A percentile compares a stretch with the other conserved stretches of the same genome.
Conservation (phyloP, 2,113 vertebrate genomes). For the Pyrgilauda ruficollis region DNA sequence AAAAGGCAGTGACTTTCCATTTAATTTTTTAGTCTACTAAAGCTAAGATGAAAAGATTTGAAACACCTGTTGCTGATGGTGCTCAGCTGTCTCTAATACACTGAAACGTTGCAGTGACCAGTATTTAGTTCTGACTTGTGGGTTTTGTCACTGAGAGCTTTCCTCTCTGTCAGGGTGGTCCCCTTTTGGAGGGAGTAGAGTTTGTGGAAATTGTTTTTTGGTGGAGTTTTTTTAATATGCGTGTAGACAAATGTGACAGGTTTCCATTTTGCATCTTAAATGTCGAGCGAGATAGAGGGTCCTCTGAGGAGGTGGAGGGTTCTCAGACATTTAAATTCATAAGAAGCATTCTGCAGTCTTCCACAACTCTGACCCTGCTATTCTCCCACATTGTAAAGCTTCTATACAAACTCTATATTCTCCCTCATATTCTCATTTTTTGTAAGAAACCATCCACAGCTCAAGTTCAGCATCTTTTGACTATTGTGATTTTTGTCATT, state of each 20-base stretch:
- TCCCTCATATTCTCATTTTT: background rate
- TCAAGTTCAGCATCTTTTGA: background rate
- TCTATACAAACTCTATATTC: background rate
- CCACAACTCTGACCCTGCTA: accelerated
- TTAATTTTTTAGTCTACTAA: background rate
- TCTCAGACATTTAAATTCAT: background rate
- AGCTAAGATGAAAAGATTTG: background rate
- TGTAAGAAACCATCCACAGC: background rate
- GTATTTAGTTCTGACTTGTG: background rate
- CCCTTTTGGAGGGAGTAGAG: background rate
- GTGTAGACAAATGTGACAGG: background rate
- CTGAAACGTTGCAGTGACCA: background rate
- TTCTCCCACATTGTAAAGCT: background rate
- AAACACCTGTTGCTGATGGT: background rate
- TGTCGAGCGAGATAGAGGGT: background rate
- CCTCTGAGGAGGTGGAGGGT: background rate
- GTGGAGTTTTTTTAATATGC: accelerated
- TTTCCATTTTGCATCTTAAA: background rate
- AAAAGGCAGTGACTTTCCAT: background rate
- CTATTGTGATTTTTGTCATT: background rate
- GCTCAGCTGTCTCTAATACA: background rate
- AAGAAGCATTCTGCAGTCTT: background rate
- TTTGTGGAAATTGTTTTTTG: background rate
- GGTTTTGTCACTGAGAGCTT: background rate
- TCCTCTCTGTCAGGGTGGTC: background rate